phyloP scores from a whole-genome alignment of 2,797 vertebrate species.

The Sebastiscus tertius region DNA sequence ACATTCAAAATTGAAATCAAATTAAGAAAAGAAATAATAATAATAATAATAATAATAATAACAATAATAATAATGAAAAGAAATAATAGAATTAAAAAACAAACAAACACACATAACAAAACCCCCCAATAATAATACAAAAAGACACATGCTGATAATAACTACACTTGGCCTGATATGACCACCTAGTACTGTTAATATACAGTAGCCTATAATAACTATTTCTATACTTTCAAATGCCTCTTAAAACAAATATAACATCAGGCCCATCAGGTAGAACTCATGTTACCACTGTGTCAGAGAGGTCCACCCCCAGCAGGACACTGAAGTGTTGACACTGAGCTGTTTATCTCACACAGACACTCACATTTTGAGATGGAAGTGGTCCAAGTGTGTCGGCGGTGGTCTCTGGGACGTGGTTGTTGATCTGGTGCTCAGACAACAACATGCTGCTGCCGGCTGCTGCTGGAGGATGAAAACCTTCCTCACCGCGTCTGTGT shows the following conservation, averaged over 20 bases:
- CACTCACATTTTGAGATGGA: slow-evolving; percentile 62
- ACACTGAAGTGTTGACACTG: not conserved
- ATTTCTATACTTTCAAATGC: not conserved
- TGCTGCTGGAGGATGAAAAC: slow-evolving; percentile 16
- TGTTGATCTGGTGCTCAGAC: slow-evolving; percentile 21
- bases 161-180: not conserved
- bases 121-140: no score
- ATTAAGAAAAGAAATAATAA: no score
- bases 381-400: slow-evolving; percentile 17
- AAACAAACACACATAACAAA: no score
- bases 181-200: not conserved
- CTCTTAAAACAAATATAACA: not conserved
- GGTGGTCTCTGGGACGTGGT: slow-evolving; percentile 9
- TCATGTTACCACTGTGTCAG: not conserved
- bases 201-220: not conserved
- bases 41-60: no score
- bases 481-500: slow-evolving; percentile 38
- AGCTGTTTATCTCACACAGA: not conserved
- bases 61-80: no score
- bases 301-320: not conserved
- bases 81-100: no score
- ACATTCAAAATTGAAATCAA: no score
- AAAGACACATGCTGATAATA: no score
- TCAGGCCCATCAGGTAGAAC: not conserved
- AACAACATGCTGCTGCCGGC: slow-evolving; percentile 12